Evolutionary conservation across 2,888 invertebrate genomes (phyloP).

Genomic region (Gastrophysa polygoni): DNA sequence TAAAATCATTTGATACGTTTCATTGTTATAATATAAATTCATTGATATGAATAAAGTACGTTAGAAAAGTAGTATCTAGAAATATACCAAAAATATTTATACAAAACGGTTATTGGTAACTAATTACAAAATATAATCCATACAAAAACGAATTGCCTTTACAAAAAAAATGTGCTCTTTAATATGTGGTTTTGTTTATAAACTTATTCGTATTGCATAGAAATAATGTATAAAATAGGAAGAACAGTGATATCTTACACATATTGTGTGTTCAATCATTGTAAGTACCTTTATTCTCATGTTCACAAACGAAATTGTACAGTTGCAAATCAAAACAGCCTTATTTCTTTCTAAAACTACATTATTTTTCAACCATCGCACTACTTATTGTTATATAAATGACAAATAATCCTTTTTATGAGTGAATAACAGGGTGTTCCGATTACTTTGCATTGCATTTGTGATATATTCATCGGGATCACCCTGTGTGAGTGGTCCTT

Average conservation of each 20-base stretch:
- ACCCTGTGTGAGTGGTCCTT: slow-evolving; percentile 22
- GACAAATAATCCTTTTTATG: slow-evolving; percentile 11
- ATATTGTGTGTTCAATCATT: neutral
- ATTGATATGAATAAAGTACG: slow-evolving; percentile 32
- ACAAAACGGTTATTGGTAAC: slow-evolving; percentile 37
- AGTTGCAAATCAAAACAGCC: slow-evolving; percentile 41
- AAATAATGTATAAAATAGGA: slow-evolving; percentile 25
- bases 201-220: slow-evolving; percentile 22
- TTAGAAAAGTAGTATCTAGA: slow-evolving; percentile 29
- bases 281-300: slow-evolving; percentile 23
- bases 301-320: slow-evolving; percentile 31
- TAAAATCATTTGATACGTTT: slow-evolving; percentile 11
- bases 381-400: slow-evolving; percentile 13
- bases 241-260: slow-evolving; percentile 28
- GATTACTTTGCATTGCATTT: slow-evolving; percentile 11
- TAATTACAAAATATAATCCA: slow-evolving; percentile 32
- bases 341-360: slow-evolving; percentile 38
- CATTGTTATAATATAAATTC: slow-evolving; percentile 13
- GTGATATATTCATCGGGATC: slow-evolving; percentile 18
- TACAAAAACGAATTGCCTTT: slow-evolving; percentile 30
- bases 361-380: slow-evolving; percentile 26
- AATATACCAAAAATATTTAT: slow-evolving; percentile 35
- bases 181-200: slow-evolving; percentile 21
- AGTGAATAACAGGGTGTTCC: neutral
- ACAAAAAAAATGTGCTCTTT: slow-evolving; percentile 30